Evolutionary conservation across 2,113 vertebrate genomes (phyloP).

Genomic region (Peromyscus polionotus): DNA sequence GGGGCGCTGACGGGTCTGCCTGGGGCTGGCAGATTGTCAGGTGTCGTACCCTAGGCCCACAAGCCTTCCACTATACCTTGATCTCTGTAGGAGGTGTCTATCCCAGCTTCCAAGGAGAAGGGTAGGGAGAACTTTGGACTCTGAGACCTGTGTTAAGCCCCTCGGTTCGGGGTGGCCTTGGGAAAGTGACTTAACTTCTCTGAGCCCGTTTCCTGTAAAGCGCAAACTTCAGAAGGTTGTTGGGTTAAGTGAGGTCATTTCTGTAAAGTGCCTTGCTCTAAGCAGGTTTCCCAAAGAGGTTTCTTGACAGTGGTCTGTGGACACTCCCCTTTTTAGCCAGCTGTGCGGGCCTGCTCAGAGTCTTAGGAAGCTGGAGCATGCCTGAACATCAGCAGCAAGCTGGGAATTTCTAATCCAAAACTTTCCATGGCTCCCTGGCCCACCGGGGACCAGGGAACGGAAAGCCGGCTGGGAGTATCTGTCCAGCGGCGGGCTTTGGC

Average conservation of each 20-base stretch:
- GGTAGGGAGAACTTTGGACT: neutral
- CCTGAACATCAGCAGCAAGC: neutral
- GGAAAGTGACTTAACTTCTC: conserved; percentile 11
- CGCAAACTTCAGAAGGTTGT: neutral
- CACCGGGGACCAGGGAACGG: neutral
- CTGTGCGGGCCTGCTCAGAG: neutral
- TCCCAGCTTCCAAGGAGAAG: neutral
- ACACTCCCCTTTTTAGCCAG: neutral
- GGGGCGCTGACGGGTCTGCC: neutral
- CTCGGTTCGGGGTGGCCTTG: neutral
- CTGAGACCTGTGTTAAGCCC: neutral
- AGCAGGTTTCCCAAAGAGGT: neutral
- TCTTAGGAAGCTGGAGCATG: neutral
- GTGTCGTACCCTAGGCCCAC: neutral
- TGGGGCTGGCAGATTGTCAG: neutral
- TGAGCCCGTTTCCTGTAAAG: conserved; percentile 11
- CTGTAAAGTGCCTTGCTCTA: neutral
- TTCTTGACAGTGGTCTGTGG: neutral
- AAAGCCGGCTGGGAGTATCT: conserved; percentile 73
- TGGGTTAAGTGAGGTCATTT: conserved; percentile 20
- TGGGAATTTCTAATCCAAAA: neutral
- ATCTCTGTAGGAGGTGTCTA: neutral
- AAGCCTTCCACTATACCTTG: neutral
- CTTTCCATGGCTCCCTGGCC: conserved; percentile 49
- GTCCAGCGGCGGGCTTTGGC: conserved; percentile 72